Evolutionary conservation across 2,888 invertebrate genomes (phyloP), one percentile per base, ranked within the genome.

Genomic region (Drepana falcataria): DNA sequence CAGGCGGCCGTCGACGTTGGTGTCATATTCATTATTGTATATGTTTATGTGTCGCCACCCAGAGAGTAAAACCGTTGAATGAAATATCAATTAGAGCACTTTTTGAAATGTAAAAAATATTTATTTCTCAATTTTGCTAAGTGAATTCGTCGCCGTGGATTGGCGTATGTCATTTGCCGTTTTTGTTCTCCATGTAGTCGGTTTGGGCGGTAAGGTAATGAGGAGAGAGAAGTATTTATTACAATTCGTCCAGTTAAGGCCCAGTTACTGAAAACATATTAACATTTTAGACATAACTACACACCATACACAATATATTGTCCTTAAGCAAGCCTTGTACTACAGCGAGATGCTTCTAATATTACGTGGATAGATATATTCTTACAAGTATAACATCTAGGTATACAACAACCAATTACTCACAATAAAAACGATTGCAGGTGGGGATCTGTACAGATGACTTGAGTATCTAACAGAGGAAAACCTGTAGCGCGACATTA

Each of bases 161-260:
- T 78, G 81, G 77, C 70, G 83, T 81, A 86, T 84, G 85, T 90
- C 87, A 88, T 89, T 88, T 89, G 75, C 78, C 62, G 86, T 88
- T 90, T 90, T 90, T 89, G 84, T 65, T 58, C 63, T 68, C 59
- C 73, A 69, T 71, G 77, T 77, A 77, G 73, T 73, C 87, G 72
- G 80, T 85, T 87, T 84, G 86, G 87, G 87, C 80, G 89, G 89
- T 85, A 88, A 77, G 80, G 83, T 88, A 89, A 90, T 89, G 87
- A 87, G 83, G 72, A 81, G 81, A 73, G 74, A 75, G 79, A 81
- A 81, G 79, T 85, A 85, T 87, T 86, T 86, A 87, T 87, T 85
- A 81, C 79, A 68, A 69, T 64, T 69, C 63, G 64, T 65, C 59
- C 54, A 59, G 60, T 81, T 83, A 83, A 82, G 82, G 63, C 49